Base-by-base conservation (phyloP, 2,888 invertebrate species). In the Lasiommata megera region DNA sequence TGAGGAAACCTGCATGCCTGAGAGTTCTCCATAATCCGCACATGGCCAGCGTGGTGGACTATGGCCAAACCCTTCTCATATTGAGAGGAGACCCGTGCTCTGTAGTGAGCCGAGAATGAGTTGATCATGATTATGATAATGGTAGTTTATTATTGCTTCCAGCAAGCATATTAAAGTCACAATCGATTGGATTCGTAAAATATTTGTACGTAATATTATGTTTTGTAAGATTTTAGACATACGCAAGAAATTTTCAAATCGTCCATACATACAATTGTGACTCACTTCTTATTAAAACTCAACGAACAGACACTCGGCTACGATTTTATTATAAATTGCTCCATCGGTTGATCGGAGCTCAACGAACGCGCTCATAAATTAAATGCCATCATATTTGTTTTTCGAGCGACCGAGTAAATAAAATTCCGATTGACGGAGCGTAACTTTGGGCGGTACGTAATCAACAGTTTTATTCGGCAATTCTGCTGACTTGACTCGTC, bases 361-460 rank as follows among this genome's bases (percentile, higher is more conserved):
- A 71, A 69, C 75, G 69, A 77, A 77, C 76, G 70, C 73, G 75
- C 72, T 83, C 80, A 83, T 88, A 87, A 88, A 88, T 88, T 87
- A 88, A 87, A 86, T 79, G 80, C 81, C 79, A 78, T 88, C 84
- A 85, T 86, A 84, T 88, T 88, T 88, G 81, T 81, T 85, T 85
- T 84, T 77, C 74, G 75, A 80, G 80, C 77, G 83, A 77, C 72
- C 77, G 77, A 78, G 81, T 80, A 84, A 88, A 87, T 85, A 84
- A 84, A 87, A 86, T 84, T 79, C 76, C 78, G 75, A 81, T 82
- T 80, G 80, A 80, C 82, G 82, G 73, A 84, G 84, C 84, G 84
- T 84, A 82, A 81, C 78, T 80, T 77, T 70, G 77, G 79, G 76
- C 79, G 75, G 77, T 77, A 75, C 79, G 82, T 81, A 87, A 88